Conservation (phyloP, 2,797 vertebrate species). For the Lithobates pipiens region DNA sequence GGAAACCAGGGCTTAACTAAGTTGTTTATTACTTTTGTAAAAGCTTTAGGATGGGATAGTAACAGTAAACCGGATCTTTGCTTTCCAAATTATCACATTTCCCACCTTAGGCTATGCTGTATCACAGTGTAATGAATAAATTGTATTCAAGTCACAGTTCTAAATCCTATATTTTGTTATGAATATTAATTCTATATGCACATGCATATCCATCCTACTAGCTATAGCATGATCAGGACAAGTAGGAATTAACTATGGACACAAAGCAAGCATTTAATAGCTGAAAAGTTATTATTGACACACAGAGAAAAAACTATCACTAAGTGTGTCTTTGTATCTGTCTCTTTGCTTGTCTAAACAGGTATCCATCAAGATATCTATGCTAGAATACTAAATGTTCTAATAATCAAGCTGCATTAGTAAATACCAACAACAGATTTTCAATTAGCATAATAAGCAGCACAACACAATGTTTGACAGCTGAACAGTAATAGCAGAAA, state of each 20-base stretch:
- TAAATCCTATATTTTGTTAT: no score
- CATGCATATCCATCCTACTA: no score
- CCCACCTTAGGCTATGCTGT: no score
- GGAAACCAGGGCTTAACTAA: no score
- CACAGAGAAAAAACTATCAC: background rate
- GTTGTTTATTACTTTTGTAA: no score
- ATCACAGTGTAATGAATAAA: no score
- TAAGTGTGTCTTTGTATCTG: background rate
- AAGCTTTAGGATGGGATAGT: no score
- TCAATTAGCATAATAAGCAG: conserved; percentile 58
- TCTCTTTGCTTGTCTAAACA: background rate
- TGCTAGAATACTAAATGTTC: conserved; percentile 5
- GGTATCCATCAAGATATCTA: conserved; percentile 9
- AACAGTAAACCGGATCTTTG: no score
- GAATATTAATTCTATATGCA: no score
- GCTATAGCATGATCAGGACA: background rate
- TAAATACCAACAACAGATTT: conserved; percentile 59
- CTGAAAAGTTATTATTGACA: background rate
- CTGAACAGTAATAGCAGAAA: conserved; percentile 54
- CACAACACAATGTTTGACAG: conserved; percentile 50
- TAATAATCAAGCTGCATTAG: conserved; percentile 37
- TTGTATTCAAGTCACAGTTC: no score
- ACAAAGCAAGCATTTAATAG: background rate
- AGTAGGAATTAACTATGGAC: background rate
- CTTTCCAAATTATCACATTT: no score